These are phyloP conservation scores for Caiman crocodilus DNA, from an alignment of 2,797 vertebrate species.

Conservation along the genomic window DNA sequence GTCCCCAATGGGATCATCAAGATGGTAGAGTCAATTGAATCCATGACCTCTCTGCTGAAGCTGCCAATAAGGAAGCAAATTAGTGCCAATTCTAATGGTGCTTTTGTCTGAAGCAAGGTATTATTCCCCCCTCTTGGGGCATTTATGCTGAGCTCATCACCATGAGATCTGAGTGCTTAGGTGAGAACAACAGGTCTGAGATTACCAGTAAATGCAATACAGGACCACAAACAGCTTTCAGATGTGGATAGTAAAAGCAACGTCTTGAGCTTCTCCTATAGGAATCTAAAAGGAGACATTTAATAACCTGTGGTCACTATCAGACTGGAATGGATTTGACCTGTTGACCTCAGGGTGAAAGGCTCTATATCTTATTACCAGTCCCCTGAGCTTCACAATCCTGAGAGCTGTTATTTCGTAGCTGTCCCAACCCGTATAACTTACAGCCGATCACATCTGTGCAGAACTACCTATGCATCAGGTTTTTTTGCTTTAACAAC, in stretches of 20 bases:
- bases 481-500: slow-evolving; percentile 41
- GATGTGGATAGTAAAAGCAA: slow-evolving; percentile 44
- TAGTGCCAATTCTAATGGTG: slow-evolving; percentile 3
- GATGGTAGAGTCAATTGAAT: slow-evolving; percentile 34
- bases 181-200: not conserved
- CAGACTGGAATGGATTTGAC: slow-evolving; percentile 63
- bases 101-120: not conserved
- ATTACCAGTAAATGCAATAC: not conserved
- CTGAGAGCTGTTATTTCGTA: slow-evolving; percentile 58
- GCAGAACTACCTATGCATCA: slow-evolving; percentile 48
- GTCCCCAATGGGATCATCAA: slow-evolving; percentile 18
- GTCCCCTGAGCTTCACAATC: slow-evolving; percentile 46
- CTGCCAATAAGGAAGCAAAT: slow-evolving; percentile 13
- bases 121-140: not conserved
- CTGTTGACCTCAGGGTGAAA: slow-evolving; percentile 69
- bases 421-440: slow-evolving; percentile 57
- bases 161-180: not conserved
- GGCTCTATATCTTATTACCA: slow-evolving; percentile 65
- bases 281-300: not conserved
- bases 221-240: not conserved
- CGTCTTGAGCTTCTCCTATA: not conserved
- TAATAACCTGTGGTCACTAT: slow-evolving; percentile 52
- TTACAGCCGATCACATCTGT: slow-evolving; percentile 70
- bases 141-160: not conserved
- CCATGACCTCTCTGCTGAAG: slow-evolving; percentile 52